Evolutionary conservation across 1,140 invertebrate genomes (phyloP).

Genomic region (Papilio dardanus): DNA sequence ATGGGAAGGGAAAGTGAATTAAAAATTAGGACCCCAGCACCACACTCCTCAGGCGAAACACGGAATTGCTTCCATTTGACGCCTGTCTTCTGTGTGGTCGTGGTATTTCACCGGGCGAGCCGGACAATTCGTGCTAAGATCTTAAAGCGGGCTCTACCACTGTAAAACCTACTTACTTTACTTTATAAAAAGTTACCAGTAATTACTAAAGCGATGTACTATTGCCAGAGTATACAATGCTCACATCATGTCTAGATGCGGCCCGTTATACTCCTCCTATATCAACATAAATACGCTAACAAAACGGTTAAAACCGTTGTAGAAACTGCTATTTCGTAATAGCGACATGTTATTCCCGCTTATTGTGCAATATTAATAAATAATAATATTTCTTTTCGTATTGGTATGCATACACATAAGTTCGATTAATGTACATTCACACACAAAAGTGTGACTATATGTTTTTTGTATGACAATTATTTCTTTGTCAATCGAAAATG

Average conservation of each 20-base stretch:
- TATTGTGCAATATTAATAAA: constrained; percentile 42
- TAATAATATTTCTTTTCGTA: constrained; percentile 40
- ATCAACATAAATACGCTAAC: constrained; percentile 30
- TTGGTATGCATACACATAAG: constrained; percentile 37
- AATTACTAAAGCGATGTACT: not conserved
- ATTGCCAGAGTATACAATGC: not conserved
- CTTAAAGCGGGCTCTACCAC: too few species aligned
- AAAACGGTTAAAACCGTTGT: constrained; percentile 26
- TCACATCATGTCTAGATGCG: constrained; percentile 2
- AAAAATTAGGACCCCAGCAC: too few species aligned
- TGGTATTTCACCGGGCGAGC: too few species aligned
- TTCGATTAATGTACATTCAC: constrained; percentile 38
- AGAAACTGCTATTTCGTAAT: constrained; percentile 20
- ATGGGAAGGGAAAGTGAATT: too few species aligned
- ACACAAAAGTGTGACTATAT: constrained; percentile 6
- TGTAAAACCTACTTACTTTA: too few species aligned
- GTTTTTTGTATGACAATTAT: not conserved
- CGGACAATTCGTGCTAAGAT: too few species aligned
- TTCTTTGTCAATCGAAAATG: not conserved
- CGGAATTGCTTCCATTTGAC: too few species aligned
- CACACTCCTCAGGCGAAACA: too few species aligned
- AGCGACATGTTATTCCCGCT: constrained; percentile 15
- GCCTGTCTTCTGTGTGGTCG: too few species aligned
- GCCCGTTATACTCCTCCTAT: constrained; percentile 15
- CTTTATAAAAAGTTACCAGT: not conserved